phyloP scores from a whole-genome alignment of 2,113 vertebrate species.

The Pseudolaguvia tuberculata region DNA sequence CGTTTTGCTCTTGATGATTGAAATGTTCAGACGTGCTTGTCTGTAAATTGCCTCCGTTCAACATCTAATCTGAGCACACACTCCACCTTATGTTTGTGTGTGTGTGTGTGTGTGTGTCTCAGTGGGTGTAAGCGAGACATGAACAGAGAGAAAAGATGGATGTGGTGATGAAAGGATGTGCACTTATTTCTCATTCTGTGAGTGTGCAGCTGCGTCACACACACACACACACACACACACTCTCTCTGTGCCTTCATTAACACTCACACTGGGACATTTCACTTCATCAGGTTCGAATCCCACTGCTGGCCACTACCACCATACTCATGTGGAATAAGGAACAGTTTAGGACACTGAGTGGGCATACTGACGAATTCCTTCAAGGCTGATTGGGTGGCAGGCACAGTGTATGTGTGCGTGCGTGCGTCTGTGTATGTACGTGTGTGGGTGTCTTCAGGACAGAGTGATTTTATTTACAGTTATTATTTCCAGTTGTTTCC shows the following conservation, averaged over 20 bases:
- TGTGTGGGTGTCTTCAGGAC: too few relatives aligned
- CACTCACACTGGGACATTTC: background rate
- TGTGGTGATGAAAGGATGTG: conserved; percentile 17
- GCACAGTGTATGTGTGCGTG: too few relatives aligned
- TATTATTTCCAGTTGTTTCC: background rate
- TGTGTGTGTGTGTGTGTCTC: conserved; percentile 33
- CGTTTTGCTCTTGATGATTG: conserved; percentile 46
- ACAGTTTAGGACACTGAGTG: too few relatives aligned
- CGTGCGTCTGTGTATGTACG: too few relatives aligned
- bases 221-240: background rate
- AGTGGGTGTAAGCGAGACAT: conserved; percentile 28
- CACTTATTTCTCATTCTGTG: conserved; percentile 11
- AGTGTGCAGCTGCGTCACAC: conserved; percentile 12
- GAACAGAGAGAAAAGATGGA: background rate
- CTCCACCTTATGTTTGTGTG: conserved; percentile 37
- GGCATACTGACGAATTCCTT: too few relatives aligned
- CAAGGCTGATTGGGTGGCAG: too few relatives aligned
- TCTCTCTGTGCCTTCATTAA: background rate
- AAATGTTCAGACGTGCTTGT: conserved; percentile 52
- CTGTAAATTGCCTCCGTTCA: conserved; percentile 51
- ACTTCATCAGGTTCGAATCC: too few relatives aligned
- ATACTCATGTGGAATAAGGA: too few relatives aligned
- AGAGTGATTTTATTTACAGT: too few relatives aligned
- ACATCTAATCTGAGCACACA: conserved; percentile 47
- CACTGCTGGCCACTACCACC: too few relatives aligned